Conservation (phyloP, 2,797 vertebrate genomes). For the Ctenosaura bakeri region DNA sequence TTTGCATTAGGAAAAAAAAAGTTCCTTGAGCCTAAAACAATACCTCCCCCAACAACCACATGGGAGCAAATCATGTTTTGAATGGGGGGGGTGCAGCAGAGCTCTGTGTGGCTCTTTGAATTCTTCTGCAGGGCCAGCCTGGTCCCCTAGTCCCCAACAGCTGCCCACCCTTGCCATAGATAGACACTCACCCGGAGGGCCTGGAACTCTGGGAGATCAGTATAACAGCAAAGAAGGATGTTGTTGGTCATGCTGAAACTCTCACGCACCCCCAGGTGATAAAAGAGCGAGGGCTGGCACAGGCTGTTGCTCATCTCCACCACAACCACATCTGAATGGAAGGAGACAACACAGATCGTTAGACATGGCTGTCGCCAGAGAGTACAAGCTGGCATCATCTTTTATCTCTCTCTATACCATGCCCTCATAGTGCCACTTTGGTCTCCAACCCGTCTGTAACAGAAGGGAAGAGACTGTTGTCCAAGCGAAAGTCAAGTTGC, state of each 20-base stretch:
- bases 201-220: constrained; percentile 85
- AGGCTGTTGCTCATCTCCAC: constrained; percentile 89
- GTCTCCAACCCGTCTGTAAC: background rate
- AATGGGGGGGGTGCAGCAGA: no score
- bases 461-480: background rate
- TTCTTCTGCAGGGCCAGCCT: no score
- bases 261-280: constrained; percentile 91
- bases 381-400: background rate
- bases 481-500: background rate
- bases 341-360: background rate
- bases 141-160: no score
- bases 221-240: constrained; percentile 88
- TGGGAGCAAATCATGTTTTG: no score
- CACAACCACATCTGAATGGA: constrained; percentile 87
- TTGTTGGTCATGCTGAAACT: constrained; percentile 95
- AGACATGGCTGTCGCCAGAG: background rate
- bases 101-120: no score
- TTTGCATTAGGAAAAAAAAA: no score
- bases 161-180: no score
- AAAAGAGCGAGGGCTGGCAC: constrained; percentile 92
- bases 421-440: no score
- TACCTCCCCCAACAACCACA: no score
- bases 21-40: no score
- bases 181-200: constrained; percentile 84
- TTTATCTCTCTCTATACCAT: no score